Percentiles rank a stretch among this genome's conserved stretches.
phyloP scores from a whole-genome alignment of 2,888 invertebrate species.

The Drosophila nigritarsus region DNA sequence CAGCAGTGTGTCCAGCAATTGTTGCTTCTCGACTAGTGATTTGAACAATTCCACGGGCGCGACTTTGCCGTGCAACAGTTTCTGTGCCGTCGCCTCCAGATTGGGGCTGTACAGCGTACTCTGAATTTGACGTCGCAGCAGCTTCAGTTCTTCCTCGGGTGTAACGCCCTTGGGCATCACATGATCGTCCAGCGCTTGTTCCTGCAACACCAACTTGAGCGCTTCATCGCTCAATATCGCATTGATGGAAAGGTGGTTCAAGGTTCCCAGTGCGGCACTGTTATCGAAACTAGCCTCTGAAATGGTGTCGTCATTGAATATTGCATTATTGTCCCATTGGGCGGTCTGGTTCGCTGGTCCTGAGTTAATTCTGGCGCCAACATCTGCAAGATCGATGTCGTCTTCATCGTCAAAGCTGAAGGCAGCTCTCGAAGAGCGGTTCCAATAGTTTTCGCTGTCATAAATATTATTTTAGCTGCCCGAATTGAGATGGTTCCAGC shows the following conservation, averaged over 20 bases:
- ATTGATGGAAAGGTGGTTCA: conserved; percentile 82
- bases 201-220: conserved; percentile 78
- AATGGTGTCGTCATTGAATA: conserved; percentile 82
- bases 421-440: conserved; percentile 89
- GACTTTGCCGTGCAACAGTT: conserved; percentile 86
- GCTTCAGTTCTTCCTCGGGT: conserved; percentile 84
- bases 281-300: conserved; percentile 84
- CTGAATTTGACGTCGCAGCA: conserved; percentile 82
- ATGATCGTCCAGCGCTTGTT: conserved; percentile 80
- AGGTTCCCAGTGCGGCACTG: conserved; percentile 60
- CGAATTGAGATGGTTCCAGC: background rate
- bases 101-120: conserved; percentile 82
- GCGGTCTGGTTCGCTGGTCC: conserved; percentile 35
- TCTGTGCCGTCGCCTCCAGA: conserved; percentile 76
- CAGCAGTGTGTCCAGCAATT: conserved; percentile 90
- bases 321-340: conserved; percentile 61
- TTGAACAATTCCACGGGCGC: conserved; percentile 86
- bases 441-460: conserved; percentile 92
- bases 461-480: background rate
- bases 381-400: conserved; percentile 82
- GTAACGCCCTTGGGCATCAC: conserved; percentile 81
- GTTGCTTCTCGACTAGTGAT: conserved; percentile 89
- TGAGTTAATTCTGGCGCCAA: conserved; percentile 13
- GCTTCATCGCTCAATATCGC: conserved; percentile 82
- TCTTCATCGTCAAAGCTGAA: conserved; percentile 93